A percentile compares a stretch with the other conserved stretches of the same genome.
These are phyloP conservation scores for Melanocharis versteri DNA, from an alignment of 2,113 vertebrate genomes.

Conservation along the genomic window DNA sequence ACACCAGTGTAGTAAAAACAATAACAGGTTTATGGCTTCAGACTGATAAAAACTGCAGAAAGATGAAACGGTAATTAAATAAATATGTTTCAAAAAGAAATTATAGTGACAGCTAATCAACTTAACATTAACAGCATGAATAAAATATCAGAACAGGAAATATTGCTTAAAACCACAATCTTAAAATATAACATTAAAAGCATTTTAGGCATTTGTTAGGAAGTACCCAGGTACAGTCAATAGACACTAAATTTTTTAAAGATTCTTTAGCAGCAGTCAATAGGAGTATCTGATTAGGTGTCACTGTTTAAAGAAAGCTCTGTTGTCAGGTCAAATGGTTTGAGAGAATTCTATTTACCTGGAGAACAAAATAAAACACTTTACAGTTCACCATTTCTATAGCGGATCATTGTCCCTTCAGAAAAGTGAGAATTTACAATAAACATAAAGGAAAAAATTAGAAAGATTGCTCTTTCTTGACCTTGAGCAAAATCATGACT, in stretches of 20 bases:
- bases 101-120: slow-evolving; percentile 22
- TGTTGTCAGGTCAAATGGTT: not conserved
- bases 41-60: not conserved
- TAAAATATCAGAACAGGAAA: slow-evolving; percentile 55
- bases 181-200: slow-evolving; percentile 2
- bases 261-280: not conserved
- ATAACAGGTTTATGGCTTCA: not conserved
- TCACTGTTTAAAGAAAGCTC: not conserved
- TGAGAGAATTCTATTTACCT: not conserved
- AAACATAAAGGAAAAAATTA: not conserved
- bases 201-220: not conserved
- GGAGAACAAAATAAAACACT: not conserved
- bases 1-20: not conserved
- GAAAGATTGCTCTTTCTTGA: not conserved
- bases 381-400: not conserved
- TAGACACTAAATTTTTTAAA: not conserved
- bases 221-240: slow-evolving; percentile 5
- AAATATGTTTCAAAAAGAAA: not conserved
- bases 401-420: not conserved
- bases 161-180: not conserved
- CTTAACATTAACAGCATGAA: slow-evolving; percentile 13
- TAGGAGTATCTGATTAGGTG: not conserved
- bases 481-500: not conserved
- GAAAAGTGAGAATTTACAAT: not conserved
- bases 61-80: not conserved